Conservation (phyloP, 2,797 vertebrate species). For the Sus cebifrons region DNA sequence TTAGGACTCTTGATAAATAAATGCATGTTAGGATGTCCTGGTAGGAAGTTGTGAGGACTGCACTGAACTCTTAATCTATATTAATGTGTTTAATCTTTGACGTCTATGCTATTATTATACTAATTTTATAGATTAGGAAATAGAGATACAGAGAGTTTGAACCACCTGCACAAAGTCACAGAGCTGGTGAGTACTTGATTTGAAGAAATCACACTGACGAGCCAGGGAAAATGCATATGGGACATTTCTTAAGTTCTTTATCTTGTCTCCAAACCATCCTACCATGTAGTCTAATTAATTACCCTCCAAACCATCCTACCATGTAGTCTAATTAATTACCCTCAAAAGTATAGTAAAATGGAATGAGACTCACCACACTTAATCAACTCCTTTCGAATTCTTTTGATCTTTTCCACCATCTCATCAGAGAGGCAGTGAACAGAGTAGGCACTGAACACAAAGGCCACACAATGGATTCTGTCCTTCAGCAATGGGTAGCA, state of each 20-base stretch:
- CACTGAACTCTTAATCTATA: not conserved
- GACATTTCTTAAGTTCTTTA: not conserved
- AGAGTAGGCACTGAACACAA: constrained; percentile 70
- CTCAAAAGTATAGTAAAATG: not conserved
- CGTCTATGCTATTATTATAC: not conserved
- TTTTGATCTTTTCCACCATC: constrained; percentile 60
- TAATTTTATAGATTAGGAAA: constrained; percentile 22
- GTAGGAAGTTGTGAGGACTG: not conserved
- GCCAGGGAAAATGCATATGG: not conserved
- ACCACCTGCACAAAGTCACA: not conserved
- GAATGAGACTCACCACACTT: constrained; percentile 70
- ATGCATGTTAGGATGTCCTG: not conserved
- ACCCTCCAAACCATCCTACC: not conserved
- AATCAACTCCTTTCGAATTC: constrained; percentile 44
- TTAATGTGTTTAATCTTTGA: not conserved
- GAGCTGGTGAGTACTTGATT: not conserved
- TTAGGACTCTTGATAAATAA: not conserved
- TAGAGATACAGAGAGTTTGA: not conserved
- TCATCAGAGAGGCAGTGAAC: not conserved
- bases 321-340: not conserved
- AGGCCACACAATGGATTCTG: constrained; percentile 74
- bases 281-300: not conserved
- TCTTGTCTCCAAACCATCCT: not conserved
- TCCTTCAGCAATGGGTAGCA: constrained; percentile 23
- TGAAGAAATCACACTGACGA: not conserved